These are phyloP conservation scores for Galbula dea DNA, from an alignment of 2,113 vertebrate species.

Conservation along the genomic window DNA sequence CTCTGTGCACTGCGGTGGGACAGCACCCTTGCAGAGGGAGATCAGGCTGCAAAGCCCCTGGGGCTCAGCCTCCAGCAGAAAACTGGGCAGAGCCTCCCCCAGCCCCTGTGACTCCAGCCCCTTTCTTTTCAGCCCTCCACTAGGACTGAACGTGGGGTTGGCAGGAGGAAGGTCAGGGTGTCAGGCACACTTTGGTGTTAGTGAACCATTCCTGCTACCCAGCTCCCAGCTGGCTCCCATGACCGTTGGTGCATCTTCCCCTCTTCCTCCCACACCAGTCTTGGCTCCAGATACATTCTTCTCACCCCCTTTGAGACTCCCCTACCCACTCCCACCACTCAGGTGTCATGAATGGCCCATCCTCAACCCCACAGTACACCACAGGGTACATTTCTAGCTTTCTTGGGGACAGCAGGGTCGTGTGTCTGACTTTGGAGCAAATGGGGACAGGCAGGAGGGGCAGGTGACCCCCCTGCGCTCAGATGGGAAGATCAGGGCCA, in stretches of 20 bases:
- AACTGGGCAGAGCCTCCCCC: background rate
- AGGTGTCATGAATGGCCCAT: background rate
- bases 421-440: accelerated
- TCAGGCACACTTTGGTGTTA: background rate
- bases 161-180: accelerated
- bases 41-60: background rate
- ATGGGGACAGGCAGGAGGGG: background rate
- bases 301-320: accelerated
- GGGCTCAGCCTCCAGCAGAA: background rate
- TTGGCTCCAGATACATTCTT: background rate
- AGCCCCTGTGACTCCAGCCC: accelerated
- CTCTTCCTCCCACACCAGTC: background rate
- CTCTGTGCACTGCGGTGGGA: background rate
- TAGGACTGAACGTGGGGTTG: background rate
- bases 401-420: background rate
- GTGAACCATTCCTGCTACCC: background rate
- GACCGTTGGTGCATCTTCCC: accelerated
- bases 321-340: background rate
- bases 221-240: accelerated
- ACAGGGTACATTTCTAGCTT: accelerated
- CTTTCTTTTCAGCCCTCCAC: background rate
- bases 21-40: accelerated
- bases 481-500: too few species aligned
- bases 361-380: background rate
- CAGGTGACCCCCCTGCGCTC: background rate